Base-by-base conservation (phyloP, 2,113 vertebrate genomes). In the Rhinogobius similis region DNA sequence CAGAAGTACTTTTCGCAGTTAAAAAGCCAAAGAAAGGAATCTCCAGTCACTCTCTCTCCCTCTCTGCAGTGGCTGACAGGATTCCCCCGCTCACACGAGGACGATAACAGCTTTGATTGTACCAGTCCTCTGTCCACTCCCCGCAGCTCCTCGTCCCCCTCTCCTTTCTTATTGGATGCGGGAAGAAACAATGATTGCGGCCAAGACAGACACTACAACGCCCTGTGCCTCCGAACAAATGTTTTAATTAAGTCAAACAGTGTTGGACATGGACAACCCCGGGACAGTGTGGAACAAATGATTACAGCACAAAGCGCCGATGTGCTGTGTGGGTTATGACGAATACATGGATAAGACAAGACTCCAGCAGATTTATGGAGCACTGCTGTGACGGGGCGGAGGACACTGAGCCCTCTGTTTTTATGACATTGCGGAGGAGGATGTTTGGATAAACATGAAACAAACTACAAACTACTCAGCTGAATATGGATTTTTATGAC, bases 231-330 rank as follows among this genome's bases (percentile, higher is more conserved):
- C 53, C 18, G 73, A 69, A 62, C 75, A 74, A 75, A 77, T 69
- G 72, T 78, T 88, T 90, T 85, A 91, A 90, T 91, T 86, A 88
- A 81, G 75, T 74, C 36, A 70, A 84, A 65, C 76, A 78, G 70
- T 81, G 75, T 87, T 75, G 82, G 82, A 87, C 76, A 65, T 50
- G 26, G 58, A 32, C 27, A n/a, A 85, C 74, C 76, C 82, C 12
- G 10, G 76, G 86, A 77, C 70, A 67, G 64, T 59, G 73, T 52
- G 64, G 77, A 66, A 78, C 67, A 79, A 75, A 79, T 69, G 72
- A 79, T 68, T 71, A 66, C 58, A 23, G 73, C 65, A 39, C 69
- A 68, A 55, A 65, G 39, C 26, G 48, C 66, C 55, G 61, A 79
- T 81, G 76, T 58, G 59, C 26, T 44, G 69, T 74, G 23, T 1